Conservation (phyloP, 2,797 vertebrate species). For the Scyliorhinus canicula region DNA sequence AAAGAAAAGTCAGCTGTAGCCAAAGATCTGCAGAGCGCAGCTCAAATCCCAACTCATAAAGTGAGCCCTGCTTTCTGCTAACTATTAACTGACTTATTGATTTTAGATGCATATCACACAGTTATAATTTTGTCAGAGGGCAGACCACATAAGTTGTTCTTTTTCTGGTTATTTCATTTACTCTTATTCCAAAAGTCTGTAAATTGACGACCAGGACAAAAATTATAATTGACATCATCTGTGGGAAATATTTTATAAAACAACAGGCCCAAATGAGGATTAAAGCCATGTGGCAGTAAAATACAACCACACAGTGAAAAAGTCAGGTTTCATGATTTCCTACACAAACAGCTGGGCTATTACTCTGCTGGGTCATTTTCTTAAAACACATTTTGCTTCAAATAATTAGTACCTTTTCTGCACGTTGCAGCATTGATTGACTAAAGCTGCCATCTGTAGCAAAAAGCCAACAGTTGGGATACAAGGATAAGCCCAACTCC, state of each 20-base stretch:
- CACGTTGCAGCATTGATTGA: conserved; percentile 67
- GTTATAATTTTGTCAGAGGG: conserved; percentile 76
- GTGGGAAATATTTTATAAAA: conserved; percentile 89
- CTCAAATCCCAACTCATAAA: conserved; percentile 75
- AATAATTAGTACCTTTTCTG: conserved; percentile 54
- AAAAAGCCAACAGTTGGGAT: neutral
- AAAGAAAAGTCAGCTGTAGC: conserved; percentile 72
- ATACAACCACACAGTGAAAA: conserved; percentile 69
- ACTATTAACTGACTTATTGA: conserved; percentile 81
- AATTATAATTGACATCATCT: conserved; percentile 83
- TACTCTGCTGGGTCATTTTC: conserved; percentile 63
- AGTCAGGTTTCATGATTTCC: conserved; percentile 76
- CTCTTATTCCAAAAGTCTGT: conserved; percentile 75
- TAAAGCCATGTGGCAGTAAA: conserved; percentile 84
- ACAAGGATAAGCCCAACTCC: neutral
- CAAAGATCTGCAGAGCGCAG: conserved; percentile 73
- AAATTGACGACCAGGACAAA: conserved; percentile 82
- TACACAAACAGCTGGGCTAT: conserved; percentile 79
- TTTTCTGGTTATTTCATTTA: conserved; percentile 81
- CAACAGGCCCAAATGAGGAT: conserved; percentile 85
- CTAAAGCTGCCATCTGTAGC: conserved; percentile 60
- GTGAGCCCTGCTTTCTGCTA: conserved; percentile 75
- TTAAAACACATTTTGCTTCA: conserved; percentile 63
- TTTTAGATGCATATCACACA: conserved; percentile 83
- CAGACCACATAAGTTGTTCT: conserved; percentile 79